Conservation (phyloP, 2,888 invertebrate species). For the Trissolcus japonicus region DNA sequence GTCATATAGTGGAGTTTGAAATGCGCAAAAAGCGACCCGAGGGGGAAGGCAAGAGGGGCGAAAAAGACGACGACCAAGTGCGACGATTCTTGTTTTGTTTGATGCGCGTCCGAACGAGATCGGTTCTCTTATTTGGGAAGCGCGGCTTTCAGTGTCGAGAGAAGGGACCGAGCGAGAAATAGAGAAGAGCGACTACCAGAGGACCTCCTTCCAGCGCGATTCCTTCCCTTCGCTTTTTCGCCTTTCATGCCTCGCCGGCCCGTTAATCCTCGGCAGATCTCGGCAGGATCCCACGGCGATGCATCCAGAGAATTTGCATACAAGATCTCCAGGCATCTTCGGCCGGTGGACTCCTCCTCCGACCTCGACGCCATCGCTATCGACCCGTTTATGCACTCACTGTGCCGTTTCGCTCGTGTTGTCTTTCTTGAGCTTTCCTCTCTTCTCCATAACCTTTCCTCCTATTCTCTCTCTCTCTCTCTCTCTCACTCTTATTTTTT, state of each 20-base stretch:
- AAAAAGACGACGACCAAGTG: conserved; percentile 35
- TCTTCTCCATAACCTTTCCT: conserved; percentile 25
- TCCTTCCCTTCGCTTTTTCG: conserved; percentile 63
- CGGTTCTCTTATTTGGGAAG: conserved; percentile 71
- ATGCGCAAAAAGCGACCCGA: conserved; percentile 40
- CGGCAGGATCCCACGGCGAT: conserved; percentile 76
- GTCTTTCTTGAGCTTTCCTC: conserved; percentile 60
- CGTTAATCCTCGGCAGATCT: conserved; percentile 76
- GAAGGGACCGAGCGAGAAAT: conserved; percentile 54
- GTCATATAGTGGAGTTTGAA: conserved; percentile 18
- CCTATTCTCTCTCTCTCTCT: conserved; percentile 10
- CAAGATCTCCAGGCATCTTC: conserved; percentile 75
- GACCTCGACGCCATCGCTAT: conserved; percentile 65
- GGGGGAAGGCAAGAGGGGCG: conserved; percentile 34
- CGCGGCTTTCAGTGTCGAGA: conserved; percentile 58
- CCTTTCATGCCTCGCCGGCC: conserved; percentile 76
- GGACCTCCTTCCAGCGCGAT: conserved; percentile 51
- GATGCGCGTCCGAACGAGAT: conserved; percentile 63
- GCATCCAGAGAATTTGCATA: conserved; percentile 76
- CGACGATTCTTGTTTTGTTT: conserved; percentile 56
- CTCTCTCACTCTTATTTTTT: conserved; percentile 54
- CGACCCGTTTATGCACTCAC: conserved; percentile 64
- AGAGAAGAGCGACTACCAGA: conserved; percentile 50
- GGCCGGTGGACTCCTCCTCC: conserved; percentile 59
- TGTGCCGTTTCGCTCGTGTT: conserved; percentile 61